These are phyloP conservation scores for Salmo trutta DNA, from an alignment of 2,797 vertebrate genomes.

Conservation along the genomic window DNA sequence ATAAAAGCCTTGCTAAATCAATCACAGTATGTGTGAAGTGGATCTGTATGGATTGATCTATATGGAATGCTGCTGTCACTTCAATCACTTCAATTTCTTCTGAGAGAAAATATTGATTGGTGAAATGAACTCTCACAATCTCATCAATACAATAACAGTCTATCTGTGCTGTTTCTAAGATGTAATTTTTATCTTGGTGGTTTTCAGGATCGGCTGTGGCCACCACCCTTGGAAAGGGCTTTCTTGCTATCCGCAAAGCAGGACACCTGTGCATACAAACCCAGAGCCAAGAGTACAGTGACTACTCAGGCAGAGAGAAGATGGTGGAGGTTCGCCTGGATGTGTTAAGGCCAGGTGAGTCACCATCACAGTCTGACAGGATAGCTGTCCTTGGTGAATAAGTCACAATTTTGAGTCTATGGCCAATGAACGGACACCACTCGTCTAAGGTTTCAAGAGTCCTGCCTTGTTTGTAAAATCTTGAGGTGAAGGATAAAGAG, in stretches of 20 bases:
- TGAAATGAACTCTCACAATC: not conserved
- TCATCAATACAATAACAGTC: not conserved
- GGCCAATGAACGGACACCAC: not conserved
- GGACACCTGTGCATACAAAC: conserved; percentile 84
- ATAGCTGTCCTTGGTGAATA: not conserved
- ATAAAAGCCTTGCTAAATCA: not conserved
- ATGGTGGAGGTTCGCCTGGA: conserved; percentile 81
- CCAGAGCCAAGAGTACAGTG: conserved; percentile 69
- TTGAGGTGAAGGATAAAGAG: too few species aligned
- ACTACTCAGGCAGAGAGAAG: conserved; percentile 82
- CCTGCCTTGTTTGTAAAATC: too few species aligned
- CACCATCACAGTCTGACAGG: not conserved
- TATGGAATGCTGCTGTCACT: not conserved
- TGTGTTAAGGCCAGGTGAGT: conserved; percentile 76
- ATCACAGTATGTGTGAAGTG: not conserved
- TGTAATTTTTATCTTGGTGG: not conserved
- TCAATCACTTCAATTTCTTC: not conserved
- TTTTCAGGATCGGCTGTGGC: conserved; percentile 77
- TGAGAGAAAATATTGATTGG: not conserved
- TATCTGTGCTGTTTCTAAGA: not conserved
- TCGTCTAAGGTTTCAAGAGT: not conserved
- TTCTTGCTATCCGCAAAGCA: conserved; percentile 84
- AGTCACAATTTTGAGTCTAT: not conserved
- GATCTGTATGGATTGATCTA: not conserved
- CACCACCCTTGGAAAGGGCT: conserved; percentile 76